These are phyloP conservation scores for Larimichthys crocea DNA, from an alignment of 2,113 vertebrate species.

Conservation along the genomic window DNA sequence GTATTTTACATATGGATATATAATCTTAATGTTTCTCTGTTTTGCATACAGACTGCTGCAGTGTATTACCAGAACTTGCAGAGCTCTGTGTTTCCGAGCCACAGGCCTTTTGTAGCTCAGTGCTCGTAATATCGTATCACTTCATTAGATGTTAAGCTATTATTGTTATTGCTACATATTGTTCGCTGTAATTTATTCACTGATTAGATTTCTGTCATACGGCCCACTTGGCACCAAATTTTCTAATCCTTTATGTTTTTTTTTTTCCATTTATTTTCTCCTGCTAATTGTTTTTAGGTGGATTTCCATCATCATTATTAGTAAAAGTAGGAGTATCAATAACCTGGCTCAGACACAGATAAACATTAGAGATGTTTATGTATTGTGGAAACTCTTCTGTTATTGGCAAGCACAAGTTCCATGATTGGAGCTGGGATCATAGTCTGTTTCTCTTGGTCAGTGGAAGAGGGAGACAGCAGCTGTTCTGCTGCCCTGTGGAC, in stretches of 20 bases:
- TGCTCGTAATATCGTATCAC: not conserved
- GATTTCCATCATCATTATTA: too few species aligned
- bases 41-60: not conserved
- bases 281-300: too few species aligned
- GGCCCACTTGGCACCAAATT: not conserved
- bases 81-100: not conserved
- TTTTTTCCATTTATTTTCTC: too few species aligned
- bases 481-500: not conserved
- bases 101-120: not conserved
- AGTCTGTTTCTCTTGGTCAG: not conserved
- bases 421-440: not conserved
- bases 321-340: not conserved
- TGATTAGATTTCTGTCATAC: not conserved
- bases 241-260: too few species aligned
- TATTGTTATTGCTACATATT: not conserved
- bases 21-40: not conserved
- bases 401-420: not conserved
- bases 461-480: constrained; percentile 3
- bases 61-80: not conserved
- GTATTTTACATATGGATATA: not conserved
- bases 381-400: not conserved
- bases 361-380: not conserved
- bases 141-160: not conserved
- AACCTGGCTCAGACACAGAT: not conserved
- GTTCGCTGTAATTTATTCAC: not conserved